Conservation (phyloP, 53 echinoderm and acorn worm species). For the Temnopleurus reevesii region DNA sequence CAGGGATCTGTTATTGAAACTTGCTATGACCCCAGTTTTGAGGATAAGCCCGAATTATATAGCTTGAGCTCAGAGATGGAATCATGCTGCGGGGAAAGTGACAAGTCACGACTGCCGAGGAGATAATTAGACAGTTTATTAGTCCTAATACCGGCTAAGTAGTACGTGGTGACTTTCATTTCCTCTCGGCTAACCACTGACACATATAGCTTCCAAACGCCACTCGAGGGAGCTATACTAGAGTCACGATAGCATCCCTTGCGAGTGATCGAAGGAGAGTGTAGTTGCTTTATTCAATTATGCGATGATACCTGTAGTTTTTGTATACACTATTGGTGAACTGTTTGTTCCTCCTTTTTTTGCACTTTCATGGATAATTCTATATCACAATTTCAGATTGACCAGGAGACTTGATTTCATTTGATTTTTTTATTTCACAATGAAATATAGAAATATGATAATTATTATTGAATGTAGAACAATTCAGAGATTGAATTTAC, state of each 20-base stretch:
- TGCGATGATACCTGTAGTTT: background rate
- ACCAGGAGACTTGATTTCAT: too few relatives aligned
- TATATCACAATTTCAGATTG: too few relatives aligned
- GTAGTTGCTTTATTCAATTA: background rate
- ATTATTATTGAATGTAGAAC: too few relatives aligned
- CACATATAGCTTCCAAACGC: background rate
- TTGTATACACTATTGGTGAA: background rate
- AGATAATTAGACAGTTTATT: constrained; percentile 28
- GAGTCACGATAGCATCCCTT: constrained; percentile 15
- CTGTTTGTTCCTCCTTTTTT: background rate
- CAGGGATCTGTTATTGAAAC: background rate
- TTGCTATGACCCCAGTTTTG: background rate
- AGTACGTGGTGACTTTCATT: constrained; percentile 33
- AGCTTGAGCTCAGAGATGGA: background rate
- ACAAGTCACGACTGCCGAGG: constrained; percentile 12
- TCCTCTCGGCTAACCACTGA: constrained; percentile 2
- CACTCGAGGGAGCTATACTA: background rate
- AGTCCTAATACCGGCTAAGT: constrained; percentile 39
- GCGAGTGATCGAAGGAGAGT: background rate
- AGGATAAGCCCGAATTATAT: background rate
- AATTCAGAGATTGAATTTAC: too few relatives aligned
- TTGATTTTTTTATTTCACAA: too few relatives aligned
- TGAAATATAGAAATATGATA: too few relatives aligned
- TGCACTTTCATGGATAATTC: too few relatives aligned
- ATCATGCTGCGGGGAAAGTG: constrained; percentile 16